Evolutionary conservation across 2,888 invertebrate species (phyloP), one percentile per base, ranked within the genome.

Genomic region (Lithophane semibrunnea): DNA sequence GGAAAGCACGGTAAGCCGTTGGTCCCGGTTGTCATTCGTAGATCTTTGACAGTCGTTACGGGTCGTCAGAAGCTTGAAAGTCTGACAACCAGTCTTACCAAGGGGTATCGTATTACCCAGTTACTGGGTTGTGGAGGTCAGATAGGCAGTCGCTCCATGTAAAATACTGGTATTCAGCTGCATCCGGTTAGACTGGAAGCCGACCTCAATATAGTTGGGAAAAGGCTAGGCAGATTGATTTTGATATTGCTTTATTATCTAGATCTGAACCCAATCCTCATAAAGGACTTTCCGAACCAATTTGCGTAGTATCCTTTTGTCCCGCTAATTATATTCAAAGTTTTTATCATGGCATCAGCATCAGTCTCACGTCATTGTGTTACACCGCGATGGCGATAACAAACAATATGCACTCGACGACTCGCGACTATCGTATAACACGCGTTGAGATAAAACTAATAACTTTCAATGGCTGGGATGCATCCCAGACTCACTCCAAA

Each of bases 391-490:
- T 61, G 21, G 13, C 42, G 75, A 80, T 84, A 78, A 67, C 84
- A 86, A 73, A 86, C 86, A 83, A 83, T 74, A 88, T 70, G 12
- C 73, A 29, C 60, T 78, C 73, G 42, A 71, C 56, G 61, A 74
- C 24, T 78, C 56, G 71, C 60, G 54, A 81, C 77, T 84, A 84
- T 86, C 88, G 37, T 84, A 81, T 86, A 82, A 85, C 87, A 85
- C 56, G 77, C 77, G 71, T 80, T 64, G 64, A 79, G 81, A 86
- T 88, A 85, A 83, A 78, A 80, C 77, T 81, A 80, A 82, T 76
- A 85, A 87, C 88, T 80, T 72, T 83, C 76, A 81, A 77, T 83
- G 49, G 72, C 64, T 61, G 44, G 70, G 75, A 79, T 88, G 82
- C 86, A 80, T 72, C 52, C 29, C 18, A 77, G 5, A 67, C 16